These are phyloP conservation scores for Pinctada fucata DNA, from an alignment of 2,888 invertebrate genomes.

Conservation along the genomic window DNA sequence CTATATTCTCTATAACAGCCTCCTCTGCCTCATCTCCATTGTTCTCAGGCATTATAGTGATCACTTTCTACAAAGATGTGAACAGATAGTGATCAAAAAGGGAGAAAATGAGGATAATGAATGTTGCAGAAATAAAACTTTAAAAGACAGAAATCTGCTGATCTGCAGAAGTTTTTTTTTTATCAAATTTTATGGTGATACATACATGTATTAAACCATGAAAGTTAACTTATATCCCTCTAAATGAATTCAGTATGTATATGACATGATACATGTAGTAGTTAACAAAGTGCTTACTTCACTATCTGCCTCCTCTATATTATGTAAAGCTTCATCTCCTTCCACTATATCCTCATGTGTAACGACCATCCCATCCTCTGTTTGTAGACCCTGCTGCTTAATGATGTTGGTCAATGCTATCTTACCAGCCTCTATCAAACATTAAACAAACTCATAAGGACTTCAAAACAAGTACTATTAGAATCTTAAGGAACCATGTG, in stretches of 20 bases:
- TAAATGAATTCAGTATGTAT: not conserved
- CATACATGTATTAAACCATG: too few relatives aligned
- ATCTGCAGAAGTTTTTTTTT: too few relatives aligned
- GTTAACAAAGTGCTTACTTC: constrained; percentile 9
- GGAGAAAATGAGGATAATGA: too few relatives aligned
- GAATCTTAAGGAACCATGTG: too few relatives aligned
- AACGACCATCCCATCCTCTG: constrained; percentile 46
- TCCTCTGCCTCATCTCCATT: constrained; percentile 22
- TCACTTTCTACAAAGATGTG: constrained; percentile 52
- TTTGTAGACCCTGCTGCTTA: constrained; percentile 57
- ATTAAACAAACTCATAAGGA: too few relatives aligned
- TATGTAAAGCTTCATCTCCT: constrained; percentile 38
- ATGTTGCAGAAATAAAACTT: too few relatives aligned
- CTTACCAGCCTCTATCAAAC: constrained; percentile 76
- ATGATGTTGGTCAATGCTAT: constrained; percentile 76
- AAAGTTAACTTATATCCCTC: too few relatives aligned
- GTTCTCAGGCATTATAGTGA: constrained; percentile 58
- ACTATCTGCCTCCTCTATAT: constrained; percentile 46
- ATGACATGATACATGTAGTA: not conserved
- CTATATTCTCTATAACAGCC: constrained; percentile 12
- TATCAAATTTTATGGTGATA: too few relatives aligned
- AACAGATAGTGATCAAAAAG: too few relatives aligned
- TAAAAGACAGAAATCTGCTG: too few relatives aligned
- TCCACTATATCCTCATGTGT: constrained; percentile 45
- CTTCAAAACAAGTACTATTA: too few relatives aligned